Base-by-base conservation (phyloP, 2,888 invertebrate species). In the Pomacea canaliculata region DNA sequence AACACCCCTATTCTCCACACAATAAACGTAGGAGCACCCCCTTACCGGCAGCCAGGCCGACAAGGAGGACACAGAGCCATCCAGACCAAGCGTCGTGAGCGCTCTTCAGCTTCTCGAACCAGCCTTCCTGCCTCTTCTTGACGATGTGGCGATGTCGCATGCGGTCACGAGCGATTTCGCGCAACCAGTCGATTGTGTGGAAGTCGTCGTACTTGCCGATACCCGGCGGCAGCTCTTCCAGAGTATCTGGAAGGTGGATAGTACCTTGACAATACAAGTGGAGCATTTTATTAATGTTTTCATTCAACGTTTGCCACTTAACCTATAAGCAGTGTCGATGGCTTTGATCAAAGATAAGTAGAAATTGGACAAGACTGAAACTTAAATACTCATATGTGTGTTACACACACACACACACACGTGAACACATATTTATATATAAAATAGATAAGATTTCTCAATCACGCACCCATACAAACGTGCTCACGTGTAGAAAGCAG, bases 171-270 rank as follows among this genome's bases (percentile, higher is more conserved):
- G 98, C 97, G 86, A 99, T 96, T 90, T 99, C 99, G 69, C 98
- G 93, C 90, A 98, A 96, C 99, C 99, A 99, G 91, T 99, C 99
- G 89, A 99, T 99, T 18, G 99, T 99, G 92, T 99, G 99, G 91
- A 99, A 99, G 92, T 99, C 99, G 89, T 98, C 99, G 92, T 99
- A 99, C 90, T 99, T 89, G 51, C 89, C 90, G 49, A 89, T 88
- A 18, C 89, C 89, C 63, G 88, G 87, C 9, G 90, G 90, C 63
- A 89, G 85, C 81, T 90, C 89, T 67, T 90, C 90, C 77, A 89
- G 77, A 18, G 89, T 86, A 83, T 90, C 90, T 86, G 89, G 86
- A 37, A 89, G 80, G 77, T 86, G 89, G 51, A 89, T 87, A 19
- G 89, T 86, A 74, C 89, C 90, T 90, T 80, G 66, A 82, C 84